A percentile compares a stretch with the other conserved stretches of the same genome.
Conservation (phyloP, 1,140 invertebrate genomes). For the Drosophila bocki region DNA sequence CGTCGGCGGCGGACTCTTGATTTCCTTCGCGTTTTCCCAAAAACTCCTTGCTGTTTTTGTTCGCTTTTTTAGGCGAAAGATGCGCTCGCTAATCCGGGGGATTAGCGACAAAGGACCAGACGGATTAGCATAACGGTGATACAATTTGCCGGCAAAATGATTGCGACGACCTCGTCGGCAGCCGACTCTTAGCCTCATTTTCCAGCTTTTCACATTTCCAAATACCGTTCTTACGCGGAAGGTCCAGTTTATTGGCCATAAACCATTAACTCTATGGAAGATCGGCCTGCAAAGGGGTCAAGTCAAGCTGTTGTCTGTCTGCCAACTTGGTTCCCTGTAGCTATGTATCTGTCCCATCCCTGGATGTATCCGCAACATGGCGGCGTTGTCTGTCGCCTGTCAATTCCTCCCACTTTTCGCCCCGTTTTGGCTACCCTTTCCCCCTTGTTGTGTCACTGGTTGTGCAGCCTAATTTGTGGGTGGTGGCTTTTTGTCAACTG, state of each 20-base stretch:
- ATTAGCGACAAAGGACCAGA: constrained; percentile 63
- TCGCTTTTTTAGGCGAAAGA: constrained; percentile 70
- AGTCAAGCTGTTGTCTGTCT: constrained; percentile 55
- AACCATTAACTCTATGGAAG: constrained; percentile 53
- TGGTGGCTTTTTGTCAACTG: constrained; percentile 80
- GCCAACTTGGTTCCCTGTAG: constrained; percentile 3
- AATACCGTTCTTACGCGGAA: constrained; percentile 69
- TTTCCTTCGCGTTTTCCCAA: constrained; percentile 68
- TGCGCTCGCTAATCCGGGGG: constrained; percentile 69
- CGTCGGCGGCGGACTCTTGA: constrained; percentile 55
- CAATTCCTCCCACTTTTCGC: constrained; percentile 17
- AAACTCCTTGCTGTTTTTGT: constrained; percentile 64
- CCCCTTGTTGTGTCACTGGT: constrained; percentile 25
- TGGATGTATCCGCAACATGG: constrained; percentile 26
- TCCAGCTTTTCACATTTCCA: constrained; percentile 6
- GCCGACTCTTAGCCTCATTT: constrained; percentile 16
- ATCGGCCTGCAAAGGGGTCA: constrained; percentile 64
- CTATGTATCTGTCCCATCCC: not conserved
- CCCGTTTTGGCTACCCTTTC: not conserved
- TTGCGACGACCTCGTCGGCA: constrained; percentile 63
- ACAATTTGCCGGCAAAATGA: constrained; percentile 70
- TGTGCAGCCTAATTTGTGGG: constrained; percentile 78
- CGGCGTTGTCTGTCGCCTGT: constrained; percentile 44
- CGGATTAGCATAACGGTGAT: constrained; percentile 79
- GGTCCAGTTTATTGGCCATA: constrained; percentile 52